These are phyloP conservation scores for Sesia apiformis DNA, from an alignment of 2,888 invertebrate genomes.

Conservation along the genomic window DNA sequence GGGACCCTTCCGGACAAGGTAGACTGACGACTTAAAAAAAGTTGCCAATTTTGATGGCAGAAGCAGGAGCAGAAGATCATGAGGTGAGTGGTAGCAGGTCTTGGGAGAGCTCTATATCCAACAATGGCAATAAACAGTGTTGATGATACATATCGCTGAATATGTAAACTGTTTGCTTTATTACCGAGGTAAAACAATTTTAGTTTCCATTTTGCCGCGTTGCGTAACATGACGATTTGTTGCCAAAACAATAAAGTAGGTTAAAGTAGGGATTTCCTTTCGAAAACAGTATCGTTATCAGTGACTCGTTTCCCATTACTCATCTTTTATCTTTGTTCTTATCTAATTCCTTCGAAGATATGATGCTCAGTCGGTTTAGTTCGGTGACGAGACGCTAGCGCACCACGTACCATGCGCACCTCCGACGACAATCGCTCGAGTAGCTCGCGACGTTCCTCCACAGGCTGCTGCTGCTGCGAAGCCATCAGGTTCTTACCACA, in stretches of 20 bases:
- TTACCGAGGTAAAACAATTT: no score
- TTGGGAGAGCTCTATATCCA: no score
- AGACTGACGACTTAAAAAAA: no score
- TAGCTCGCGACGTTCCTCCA: background rate
- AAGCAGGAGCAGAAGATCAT: no score
- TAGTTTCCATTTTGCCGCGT: no score
- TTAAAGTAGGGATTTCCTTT: constrained; percentile 13
- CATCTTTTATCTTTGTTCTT: constrained; percentile 48
- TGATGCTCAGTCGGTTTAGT: background rate
- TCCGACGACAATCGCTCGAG: background rate
- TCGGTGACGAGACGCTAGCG: background rate
- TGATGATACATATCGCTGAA: no score
- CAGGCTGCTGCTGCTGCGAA: background rate
- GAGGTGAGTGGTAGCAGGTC: no score
- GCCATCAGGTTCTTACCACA: background rate
- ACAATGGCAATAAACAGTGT: no score
- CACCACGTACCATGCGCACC: background rate
- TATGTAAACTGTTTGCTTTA: no score
- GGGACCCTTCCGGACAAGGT: no score
- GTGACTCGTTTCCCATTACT: constrained; percentile 32
- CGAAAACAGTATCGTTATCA: constrained; percentile 21
- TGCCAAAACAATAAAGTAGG: constrained; percentile 1
- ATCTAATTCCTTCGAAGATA: constrained; percentile 29
- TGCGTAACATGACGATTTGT: background rate
- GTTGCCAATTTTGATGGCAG: no score